A percentile compares a stretch with the other conserved stretches of the same genome.
Evolutionary conservation across 2,113 vertebrate genomes (phyloP).

Genomic region (Syrmaticus mikado): DNA sequence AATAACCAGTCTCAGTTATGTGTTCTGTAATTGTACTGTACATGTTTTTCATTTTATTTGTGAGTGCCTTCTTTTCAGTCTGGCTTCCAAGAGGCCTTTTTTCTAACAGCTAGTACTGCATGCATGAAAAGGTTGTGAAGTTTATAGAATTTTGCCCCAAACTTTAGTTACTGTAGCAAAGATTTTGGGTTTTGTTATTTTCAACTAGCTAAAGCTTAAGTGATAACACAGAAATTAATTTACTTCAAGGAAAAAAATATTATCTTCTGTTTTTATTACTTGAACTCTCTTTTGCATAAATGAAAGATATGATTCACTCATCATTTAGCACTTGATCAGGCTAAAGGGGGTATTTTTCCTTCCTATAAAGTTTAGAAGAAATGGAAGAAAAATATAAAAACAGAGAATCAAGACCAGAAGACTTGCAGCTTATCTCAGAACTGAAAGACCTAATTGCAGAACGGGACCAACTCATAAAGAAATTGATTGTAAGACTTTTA

Average conservation of each 20-base stretch:
- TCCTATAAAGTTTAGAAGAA: slow-evolving; percentile 90
- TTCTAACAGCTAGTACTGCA: background rate
- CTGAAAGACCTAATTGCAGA: slow-evolving; percentile 96
- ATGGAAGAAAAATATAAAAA: slow-evolving; percentile 96
- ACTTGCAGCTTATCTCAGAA: slow-evolving; percentile 94
- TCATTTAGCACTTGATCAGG: slow-evolving; percentile 14
- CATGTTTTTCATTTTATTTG: background rate
- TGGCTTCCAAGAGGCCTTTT: background rate
- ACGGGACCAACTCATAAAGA: slow-evolving; percentile 96
- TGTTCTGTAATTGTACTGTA: background rate
- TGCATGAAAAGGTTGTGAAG: background rate
- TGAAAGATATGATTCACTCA: background rate
- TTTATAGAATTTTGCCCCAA: background rate
- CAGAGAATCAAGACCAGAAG: slow-evolving; percentile 95
- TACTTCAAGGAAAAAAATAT: background rate
- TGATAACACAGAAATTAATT: background rate
- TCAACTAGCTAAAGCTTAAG: background rate
- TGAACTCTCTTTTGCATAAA: background rate
- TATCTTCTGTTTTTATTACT: background rate
- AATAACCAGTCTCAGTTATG: background rate
- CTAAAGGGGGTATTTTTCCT: slow-evolving; percentile 74
- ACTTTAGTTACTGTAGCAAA: background rate
- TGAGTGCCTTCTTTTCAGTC: background rate
- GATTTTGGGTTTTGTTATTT: background rate
- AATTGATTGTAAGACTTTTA: slow-evolving; percentile 91